phyloP scores from a whole-genome alignment of 2,888 invertebrate genomes.

The Mythimna pallens region DNA sequence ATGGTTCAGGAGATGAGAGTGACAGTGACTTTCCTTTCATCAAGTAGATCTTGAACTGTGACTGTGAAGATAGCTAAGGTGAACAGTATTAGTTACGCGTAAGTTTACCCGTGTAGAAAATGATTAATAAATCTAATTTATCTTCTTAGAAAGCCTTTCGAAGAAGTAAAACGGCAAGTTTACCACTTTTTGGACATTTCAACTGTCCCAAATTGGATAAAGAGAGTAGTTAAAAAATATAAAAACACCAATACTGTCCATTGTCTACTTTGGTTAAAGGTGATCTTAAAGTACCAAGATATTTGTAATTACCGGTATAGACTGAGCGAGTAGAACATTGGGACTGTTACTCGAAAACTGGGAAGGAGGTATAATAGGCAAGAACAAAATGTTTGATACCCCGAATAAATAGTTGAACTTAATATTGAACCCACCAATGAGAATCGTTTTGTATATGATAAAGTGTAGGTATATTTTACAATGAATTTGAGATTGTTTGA shows the following conservation, averaged over 20 bases:
- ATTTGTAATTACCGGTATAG: not conserved
- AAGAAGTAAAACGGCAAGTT: no score
- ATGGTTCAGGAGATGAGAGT: conserved; percentile 92
- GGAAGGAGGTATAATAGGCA: not conserved
- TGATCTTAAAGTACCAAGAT: not conserved
- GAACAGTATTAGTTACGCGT: conserved; percentile 41
- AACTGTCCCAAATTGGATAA: not conserved
- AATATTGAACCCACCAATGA: conserved; percentile 64
- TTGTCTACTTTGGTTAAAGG: no score
- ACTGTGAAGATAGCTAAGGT: conserved; percentile 12
- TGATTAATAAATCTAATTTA: conserved; percentile 4
- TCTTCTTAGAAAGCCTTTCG: no score
- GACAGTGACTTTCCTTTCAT: conserved; percentile 89
- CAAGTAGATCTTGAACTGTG: conserved; percentile 69
- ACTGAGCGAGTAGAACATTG: not conserved
- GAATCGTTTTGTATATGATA: conserved; percentile 48
- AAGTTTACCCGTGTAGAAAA: conserved; percentile 11
- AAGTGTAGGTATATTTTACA: conserved; percentile 47
- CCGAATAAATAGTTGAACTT: conserved; percentile 52
- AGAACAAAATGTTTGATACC: conserved; percentile 12
- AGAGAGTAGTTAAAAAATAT: not conserved
- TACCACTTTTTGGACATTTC: not conserved
- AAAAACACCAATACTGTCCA: no score
- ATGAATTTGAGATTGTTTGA: conserved; percentile 23
- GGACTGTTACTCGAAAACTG: not conserved